These are phyloP conservation scores for Ormyrus thymus DNA, from an alignment of 2,888 invertebrate species.

Conservation along the genomic window DNA sequence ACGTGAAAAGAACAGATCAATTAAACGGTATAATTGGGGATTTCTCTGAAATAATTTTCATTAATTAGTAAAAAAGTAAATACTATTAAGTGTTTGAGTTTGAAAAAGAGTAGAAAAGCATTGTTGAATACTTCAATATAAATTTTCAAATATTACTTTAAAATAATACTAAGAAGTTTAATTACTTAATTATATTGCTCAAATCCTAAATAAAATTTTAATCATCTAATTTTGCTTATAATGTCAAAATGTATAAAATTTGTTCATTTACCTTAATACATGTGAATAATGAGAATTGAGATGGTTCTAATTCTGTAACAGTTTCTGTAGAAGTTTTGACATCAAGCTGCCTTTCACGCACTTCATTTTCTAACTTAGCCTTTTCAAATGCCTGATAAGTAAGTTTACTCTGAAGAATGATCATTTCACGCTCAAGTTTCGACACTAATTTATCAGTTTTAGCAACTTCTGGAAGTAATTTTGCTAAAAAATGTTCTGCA, in stretches of 20 bases:
- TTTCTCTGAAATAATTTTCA: no score
- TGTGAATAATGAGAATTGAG: not conserved
- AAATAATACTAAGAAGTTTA: no score
- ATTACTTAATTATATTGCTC: not conserved
- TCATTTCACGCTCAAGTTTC: conserved; percentile 23
- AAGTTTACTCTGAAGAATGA: conserved; percentile 10
- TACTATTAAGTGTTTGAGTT: no score
- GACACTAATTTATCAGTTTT: conserved; percentile 40
- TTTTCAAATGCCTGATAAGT: not conserved
- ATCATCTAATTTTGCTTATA: no score
- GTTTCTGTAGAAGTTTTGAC: not conserved
- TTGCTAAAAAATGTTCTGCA: conserved; percentile 43
- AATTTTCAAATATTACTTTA: no score
- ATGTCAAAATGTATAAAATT: no score
- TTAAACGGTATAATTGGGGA: no score
- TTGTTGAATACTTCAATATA: no score
- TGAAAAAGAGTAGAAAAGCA: no score
- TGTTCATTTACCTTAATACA: no score
- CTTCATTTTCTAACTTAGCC: conserved; percentile 1
- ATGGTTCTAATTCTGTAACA: not conserved
- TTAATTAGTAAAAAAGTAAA: no score
- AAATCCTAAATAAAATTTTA: not conserved
- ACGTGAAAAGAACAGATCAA: no score
- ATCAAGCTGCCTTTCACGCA: conserved; percentile 30
- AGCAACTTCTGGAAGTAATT: conserved; percentile 33